Evolutionary conservation across 1,140 invertebrate genomes (phyloP), one percentile per base, ranked within the genome.

Genomic region (Caerostris extrusa): DNA sequence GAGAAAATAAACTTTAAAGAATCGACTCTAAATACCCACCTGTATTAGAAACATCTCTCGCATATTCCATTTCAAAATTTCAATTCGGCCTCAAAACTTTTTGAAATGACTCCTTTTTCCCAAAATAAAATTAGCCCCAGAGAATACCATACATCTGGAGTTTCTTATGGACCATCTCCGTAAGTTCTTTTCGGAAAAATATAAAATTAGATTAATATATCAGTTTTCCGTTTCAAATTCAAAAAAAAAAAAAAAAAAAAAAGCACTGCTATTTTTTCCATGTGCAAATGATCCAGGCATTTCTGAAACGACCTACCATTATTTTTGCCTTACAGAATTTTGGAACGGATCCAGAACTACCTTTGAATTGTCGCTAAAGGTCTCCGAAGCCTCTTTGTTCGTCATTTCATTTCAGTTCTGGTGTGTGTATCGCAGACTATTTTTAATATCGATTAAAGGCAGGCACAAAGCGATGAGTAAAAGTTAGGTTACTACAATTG

Each of bases 321-420:
- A 50, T n/a, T 12, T 10, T 34, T 64, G 34, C 17, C 58, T 34
- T 64, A n/a, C 34, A 77, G 71, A 87, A 61, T 77, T 50, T 87
- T 87, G 85, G 85, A 87, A 53, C n/a, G 53, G 5, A 12, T 87
- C 85, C 85, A 87, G 85, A 87, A 87, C 85, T 87, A 87, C 85
- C 85, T 87, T 87, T 87, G 57, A 58, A 60, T 58, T 3, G 58
- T 34, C 14, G 50, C 85, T 87, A 60, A 87, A 60, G 3, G 58
- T 87, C 34, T 87, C 57, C 34, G 85, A 61, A 87, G 6, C 55
- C 34, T 60, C 58, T 87, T 87, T 87, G 85, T 87, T 87, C 85
- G 19, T 60, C 57, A 60, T 87, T 87, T 87, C 85, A 87, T 60
- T 87, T 87, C 85, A 87, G 57, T 87, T 87, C 60, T 6, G 14